Evolutionary conservation across 2,888 invertebrate species (phyloP).

Genomic region (Rhopalosiphum nymphaeae): DNA sequence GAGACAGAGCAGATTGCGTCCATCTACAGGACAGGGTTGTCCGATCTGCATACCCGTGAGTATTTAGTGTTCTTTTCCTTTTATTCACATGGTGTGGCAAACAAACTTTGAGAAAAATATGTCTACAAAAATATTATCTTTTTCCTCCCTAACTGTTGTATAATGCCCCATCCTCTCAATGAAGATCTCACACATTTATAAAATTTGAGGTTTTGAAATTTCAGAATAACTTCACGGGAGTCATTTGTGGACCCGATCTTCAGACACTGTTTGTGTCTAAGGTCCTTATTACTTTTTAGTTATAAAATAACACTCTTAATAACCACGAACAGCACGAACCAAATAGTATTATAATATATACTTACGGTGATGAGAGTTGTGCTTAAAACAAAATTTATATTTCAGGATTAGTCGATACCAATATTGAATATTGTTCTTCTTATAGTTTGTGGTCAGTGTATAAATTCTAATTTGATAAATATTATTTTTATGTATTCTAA

Average conservation of each 20-base stretch:
- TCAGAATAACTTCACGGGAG: no score
- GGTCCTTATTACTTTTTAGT: no score
- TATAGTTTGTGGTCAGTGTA: no score
- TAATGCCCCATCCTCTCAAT: no score
- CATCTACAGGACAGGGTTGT: slow-evolving; percentile 21
- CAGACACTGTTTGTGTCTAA: no score
- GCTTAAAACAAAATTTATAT: background rate
- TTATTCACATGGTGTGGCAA: background rate
- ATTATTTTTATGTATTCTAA: background rate
- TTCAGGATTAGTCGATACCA: background rate
- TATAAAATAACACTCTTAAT: no score
- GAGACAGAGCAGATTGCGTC: background rate
- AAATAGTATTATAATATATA: background rate
- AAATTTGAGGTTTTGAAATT: no score
- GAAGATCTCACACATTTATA: no score
- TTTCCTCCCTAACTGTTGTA: no score
- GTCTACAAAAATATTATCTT: background rate
- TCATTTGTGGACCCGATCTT: no score
- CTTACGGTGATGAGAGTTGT: background rate
- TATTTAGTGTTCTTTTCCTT: background rate
- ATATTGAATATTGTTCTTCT: no score
- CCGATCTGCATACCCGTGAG: slow-evolving; percentile 55
- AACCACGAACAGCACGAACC: no score
- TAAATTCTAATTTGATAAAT: background rate
- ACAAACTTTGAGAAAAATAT: background rate